phyloP scores from a whole-genome alignment of 1,140 invertebrate species.

The Drosophila nikananu region DNA sequence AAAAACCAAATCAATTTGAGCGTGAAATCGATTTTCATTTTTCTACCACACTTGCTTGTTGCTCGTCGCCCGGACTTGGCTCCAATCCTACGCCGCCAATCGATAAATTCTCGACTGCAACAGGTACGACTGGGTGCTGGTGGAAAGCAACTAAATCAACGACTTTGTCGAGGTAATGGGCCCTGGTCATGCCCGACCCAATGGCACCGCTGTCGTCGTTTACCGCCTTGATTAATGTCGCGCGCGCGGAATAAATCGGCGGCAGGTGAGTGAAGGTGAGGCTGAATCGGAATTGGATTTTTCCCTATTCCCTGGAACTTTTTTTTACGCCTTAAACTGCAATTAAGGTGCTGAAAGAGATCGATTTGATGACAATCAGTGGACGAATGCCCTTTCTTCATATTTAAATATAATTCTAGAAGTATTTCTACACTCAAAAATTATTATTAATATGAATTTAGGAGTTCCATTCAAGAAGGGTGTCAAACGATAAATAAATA shows the following conservation, averaged over 20 bases:
- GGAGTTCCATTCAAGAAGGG: background rate
- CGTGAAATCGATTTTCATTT: slow-evolving; percentile 80
- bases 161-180: slow-evolving; percentile 54
- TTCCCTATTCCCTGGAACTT: background rate
- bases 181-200: slow-evolving; percentile 56
- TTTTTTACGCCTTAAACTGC: slow-evolving; percentile 14
- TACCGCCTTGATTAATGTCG: slow-evolving; percentile 63
- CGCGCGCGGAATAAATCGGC: slow-evolving; percentile 8
- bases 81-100: slow-evolving; percentile 23
- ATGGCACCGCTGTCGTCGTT: slow-evolving; percentile 58
- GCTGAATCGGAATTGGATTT: slow-evolving; percentile 13
- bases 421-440: background rate
- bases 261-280: slow-evolving; percentile 3
- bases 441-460: background rate
- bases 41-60: slow-evolving; percentile 38
- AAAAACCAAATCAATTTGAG: slow-evolving; percentile 81
- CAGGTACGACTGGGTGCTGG: slow-evolving; percentile 46
- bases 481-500: background rate
- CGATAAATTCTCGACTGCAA: slow-evolving; percentile 73
- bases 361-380: slow-evolving; percentile 1
- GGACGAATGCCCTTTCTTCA: slow-evolving; percentile 11
- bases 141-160: slow-evolving; percentile 62
- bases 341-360: slow-evolving; percentile 47
- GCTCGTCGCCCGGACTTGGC: background rate
- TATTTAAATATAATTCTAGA: background rate